phyloP scores from a whole-genome alignment of 2,113 vertebrate species.

The Rhinoderma darwinii region DNA sequence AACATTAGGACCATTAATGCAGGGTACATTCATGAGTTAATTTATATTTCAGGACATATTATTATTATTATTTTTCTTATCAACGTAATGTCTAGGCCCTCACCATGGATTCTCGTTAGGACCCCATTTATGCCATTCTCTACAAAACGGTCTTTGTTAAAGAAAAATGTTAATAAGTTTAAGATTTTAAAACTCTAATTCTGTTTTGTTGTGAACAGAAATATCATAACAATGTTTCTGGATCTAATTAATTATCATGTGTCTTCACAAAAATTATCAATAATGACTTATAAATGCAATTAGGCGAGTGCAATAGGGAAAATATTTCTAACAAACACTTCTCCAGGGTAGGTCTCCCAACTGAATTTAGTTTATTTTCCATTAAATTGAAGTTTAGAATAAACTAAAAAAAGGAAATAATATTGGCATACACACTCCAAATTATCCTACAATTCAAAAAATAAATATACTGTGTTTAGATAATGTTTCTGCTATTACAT shows the following conservation, averaged over 20 bases:
- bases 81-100: background rate
- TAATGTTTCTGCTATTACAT: too few species aligned
- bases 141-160: background rate
- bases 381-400: background rate
- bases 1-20: too few species aligned
- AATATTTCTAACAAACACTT: background rate
- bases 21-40: too few species aligned
- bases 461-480: too few species aligned
- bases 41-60: too few species aligned
- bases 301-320: background rate
- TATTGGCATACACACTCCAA: too few species aligned
- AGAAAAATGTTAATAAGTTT: too few species aligned
- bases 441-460: too few species aligned
- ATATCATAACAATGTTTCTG: background rate
- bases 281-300: background rate
- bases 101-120: background rate
- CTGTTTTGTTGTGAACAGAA: background rate
- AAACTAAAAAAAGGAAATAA: background rate
- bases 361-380: background rate
- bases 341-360: background rate
- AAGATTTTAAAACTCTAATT: background rate
- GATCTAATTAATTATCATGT: conserved; percentile 2
- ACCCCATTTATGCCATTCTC: background rate
- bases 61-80: background rate
- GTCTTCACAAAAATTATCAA: background rate